Base-by-base conservation (phyloP, 2,888 invertebrate species). In the Mythimna albipuncta region DNA sequence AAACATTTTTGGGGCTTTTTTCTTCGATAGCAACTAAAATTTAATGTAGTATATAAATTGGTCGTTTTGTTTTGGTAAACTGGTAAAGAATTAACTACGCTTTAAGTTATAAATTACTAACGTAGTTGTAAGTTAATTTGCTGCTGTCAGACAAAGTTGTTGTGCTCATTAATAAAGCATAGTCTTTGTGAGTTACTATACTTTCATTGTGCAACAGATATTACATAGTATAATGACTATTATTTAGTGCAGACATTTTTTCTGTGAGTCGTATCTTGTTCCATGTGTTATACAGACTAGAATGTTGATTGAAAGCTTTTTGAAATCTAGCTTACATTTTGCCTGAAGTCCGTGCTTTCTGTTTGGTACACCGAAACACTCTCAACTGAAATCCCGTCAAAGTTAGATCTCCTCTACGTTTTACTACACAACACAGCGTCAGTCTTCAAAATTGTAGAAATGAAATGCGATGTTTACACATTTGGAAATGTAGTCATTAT, bases 311-410 rank as follows among this genome's bases (percentile, higher is more conserved):
- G 0, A 59, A 44, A 47, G 3, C 35, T 11, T 73, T 66, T 11
- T 26, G 6, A 59, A 74, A 59, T 19, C 52, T 47, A 9, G 11
- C 41, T 52, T 58, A 1, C 47, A 47, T 47, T 47, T 47, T 47
- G 6, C 47, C 19, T 47, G 13, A n/a, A 52, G 19, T 7, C 50
- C 16, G 0, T 2, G 44, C n/a, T 59, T 67, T 59, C 19, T 38
- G 7, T 32, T 54, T 32, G 26, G 52, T 54, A 74, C 77, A 77
- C 7, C 26, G 54, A 77, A 74, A 67, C n/a, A 26, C 38, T 61
- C n/a, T 76, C 58, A 67, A 26, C 26, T 38, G 1, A 61, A 61
- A 77, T 77, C n/a, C 38, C 7, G 38, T 19, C 59, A 32, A 52
- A 63, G 13, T 69, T 58, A 35, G 47, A 41, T 16, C 5, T 57